These are phyloP conservation scores for Xiphophorus hellerii DNA, from an alignment of 2,113 vertebrate genomes.

Conservation along the genomic window DNA sequence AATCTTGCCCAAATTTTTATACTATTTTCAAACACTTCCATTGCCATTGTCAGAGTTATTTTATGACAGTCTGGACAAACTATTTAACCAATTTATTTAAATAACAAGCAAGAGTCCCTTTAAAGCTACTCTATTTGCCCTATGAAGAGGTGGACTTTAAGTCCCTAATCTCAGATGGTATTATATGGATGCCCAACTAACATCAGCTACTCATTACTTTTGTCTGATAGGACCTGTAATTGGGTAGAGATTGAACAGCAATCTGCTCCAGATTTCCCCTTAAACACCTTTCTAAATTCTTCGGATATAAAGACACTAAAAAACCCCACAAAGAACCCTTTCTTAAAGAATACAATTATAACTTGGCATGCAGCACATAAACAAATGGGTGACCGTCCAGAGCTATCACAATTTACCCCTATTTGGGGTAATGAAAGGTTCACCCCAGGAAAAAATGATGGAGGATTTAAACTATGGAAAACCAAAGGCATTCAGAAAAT, in stretches of 20 bases:
- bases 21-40: too few relatives aligned
- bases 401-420: not conserved
- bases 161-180: too few relatives aligned
- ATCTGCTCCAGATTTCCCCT: not conserved
- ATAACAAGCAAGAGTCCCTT: too few relatives aligned
- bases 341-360: not conserved
- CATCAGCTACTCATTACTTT: too few relatives aligned
- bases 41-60: too few relatives aligned
- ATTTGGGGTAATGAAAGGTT: not conserved
- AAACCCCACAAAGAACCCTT: not conserved
- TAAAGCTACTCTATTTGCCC: too few relatives aligned
- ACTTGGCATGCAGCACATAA: not conserved
- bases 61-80: too few relatives aligned
- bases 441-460: not conserved
- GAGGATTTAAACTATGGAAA: slow-evolving; percentile 4
- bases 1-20: too few relatives aligned
- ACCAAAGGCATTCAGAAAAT: not conserved
- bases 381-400: not conserved
- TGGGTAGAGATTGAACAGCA: not conserved
- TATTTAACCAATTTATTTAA: too few relatives aligned
- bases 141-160: too few relatives aligned
- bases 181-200: too few relatives aligned
- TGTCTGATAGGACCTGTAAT: too few relatives aligned
- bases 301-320: not conserved
- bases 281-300: not conserved